phyloP scores from a whole-genome alignment of 2,888 invertebrate genomes.

The Parochlus steinenii region DNA sequence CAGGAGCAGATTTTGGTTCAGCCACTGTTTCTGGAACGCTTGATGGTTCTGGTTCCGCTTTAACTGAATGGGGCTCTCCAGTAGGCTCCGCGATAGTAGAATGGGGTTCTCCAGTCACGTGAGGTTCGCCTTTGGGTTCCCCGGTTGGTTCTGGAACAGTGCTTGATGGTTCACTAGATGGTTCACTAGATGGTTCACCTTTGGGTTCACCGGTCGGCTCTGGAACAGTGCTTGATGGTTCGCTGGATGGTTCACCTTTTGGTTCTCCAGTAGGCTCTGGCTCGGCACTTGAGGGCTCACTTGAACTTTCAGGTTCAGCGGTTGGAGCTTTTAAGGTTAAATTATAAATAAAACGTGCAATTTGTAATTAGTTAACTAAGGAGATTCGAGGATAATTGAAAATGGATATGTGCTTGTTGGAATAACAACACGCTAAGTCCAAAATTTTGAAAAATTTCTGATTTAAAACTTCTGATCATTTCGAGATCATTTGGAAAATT shows the following conservation, averaged over 20 bases:
- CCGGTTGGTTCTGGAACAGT: constrained; percentile 22
- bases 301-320: too few relatives aligned
- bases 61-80: constrained; percentile 29
- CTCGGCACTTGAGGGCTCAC: too few relatives aligned
- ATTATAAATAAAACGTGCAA: too few relatives aligned
- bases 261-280: constrained; percentile 9
- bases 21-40: constrained; percentile 26
- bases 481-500: too few relatives aligned
- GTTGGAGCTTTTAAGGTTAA: too few relatives aligned
- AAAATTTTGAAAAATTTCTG: too few relatives aligned
- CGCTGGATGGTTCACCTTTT: constrained; percentile 5
- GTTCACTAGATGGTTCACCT: constrained; percentile 18
- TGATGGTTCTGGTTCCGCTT: constrained; percentile 28
- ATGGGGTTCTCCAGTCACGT: constrained; percentile 32
- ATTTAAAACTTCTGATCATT: too few relatives aligned
- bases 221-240: constrained; percentile 13
- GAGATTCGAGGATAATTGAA: too few relatives aligned
- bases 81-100: constrained; percentile 31
- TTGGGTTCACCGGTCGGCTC: constrained; percentile 13
- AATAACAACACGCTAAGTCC: too few relatives aligned
- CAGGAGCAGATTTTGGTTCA: constrained; percentile 30
- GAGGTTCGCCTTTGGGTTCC: constrained; percentile 28
- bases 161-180: constrained; percentile 21
- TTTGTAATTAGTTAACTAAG: too few relatives aligned
- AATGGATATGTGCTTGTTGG: too few relatives aligned